Conservation (phyloP, 92 coral and sea anemone genomes). For the Epizoanthus stellaris region DNA sequence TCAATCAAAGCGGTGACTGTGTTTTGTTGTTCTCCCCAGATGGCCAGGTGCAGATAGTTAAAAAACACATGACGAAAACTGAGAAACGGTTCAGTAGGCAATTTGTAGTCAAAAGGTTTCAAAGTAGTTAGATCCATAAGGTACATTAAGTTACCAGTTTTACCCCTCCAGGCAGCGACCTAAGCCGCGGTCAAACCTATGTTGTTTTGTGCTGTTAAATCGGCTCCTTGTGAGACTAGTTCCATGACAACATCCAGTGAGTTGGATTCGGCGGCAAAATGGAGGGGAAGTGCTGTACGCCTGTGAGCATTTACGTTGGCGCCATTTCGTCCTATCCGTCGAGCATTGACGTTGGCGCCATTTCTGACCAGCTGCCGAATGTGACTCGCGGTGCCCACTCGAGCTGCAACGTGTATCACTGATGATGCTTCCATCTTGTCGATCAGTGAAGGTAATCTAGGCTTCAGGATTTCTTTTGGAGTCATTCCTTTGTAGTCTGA, state of each 20-base stretch:
- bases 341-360: background rate
- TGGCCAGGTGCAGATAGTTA: too few relatives aligned
- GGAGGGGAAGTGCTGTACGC: constrained; percentile 4
- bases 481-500: background rate
- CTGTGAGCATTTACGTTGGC: background rate
- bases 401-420: background rate
- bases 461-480: background rate
- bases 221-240: too few relatives aligned
- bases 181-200: constrained; percentile 3
- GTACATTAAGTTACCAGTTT: background rate
- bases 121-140: background rate
- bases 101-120: constrained; percentile 18
- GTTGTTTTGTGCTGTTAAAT: constrained; percentile 4
- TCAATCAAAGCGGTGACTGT: too few relatives aligned
- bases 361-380: background rate
- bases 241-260: too few relatives aligned
- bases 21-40: too few relatives aligned
- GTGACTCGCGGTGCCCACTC: background rate
- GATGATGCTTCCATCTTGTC: background rate
- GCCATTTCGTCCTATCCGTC: too few relatives aligned
- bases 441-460: background rate
- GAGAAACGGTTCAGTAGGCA: too few relatives aligned
- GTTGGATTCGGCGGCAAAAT: too few relatives aligned
- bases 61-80: constrained; percentile 17
- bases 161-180: too few relatives aligned